Evolutionary conservation across 2,888 invertebrate genomes (phyloP), one percentile per base, ranked within the genome.

Genomic region (Brenthis daphne): DNA sequence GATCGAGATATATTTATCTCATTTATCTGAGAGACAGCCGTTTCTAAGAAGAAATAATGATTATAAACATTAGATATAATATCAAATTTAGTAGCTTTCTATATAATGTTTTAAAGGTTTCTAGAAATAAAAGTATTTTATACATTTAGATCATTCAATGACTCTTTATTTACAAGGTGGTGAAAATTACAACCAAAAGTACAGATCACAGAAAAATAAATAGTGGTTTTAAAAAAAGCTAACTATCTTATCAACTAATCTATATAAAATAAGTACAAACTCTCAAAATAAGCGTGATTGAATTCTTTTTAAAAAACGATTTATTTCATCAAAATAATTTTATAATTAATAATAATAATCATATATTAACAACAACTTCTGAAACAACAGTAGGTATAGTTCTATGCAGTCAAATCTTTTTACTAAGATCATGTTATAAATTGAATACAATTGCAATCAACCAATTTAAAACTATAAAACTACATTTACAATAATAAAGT

Each of bases 101-200:
- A 43, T 8, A 11, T 43, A 43, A 43, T 43, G 11, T 43, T 43
- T 11, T 16, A 20, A 33, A 63, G 53, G 51, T 5, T 13, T 55
- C 20, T 33, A 24, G 5, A 60, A 92, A 89, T 89, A 82, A 91
- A 89, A 90, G 83, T 77, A 79, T 54, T 20, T 53, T 50, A 72
- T 88, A 92, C 92, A 92, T 90, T 90, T 85, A 92, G 91, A 92
- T 91, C 88, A 88, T 90, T 89, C 89, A 88, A 91, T 90, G 90
- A 88, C 81, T 87, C 80, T 92, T 92, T 92, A 92, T 92, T 92
- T 92, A 92, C 90, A 91, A 80, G 86, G 85, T 90, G 88, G 85
- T 85, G 85, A 82, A 79, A 82, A 81, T 79, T 86, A 87, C 84
- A 87, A 88, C 84, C 83, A 86, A 87, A 88, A 78, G 76, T 85